These are phyloP conservation scores for Drosophila auraria DNA, from an alignment of 1,140 invertebrate species.

Conservation along the genomic window DNA sequence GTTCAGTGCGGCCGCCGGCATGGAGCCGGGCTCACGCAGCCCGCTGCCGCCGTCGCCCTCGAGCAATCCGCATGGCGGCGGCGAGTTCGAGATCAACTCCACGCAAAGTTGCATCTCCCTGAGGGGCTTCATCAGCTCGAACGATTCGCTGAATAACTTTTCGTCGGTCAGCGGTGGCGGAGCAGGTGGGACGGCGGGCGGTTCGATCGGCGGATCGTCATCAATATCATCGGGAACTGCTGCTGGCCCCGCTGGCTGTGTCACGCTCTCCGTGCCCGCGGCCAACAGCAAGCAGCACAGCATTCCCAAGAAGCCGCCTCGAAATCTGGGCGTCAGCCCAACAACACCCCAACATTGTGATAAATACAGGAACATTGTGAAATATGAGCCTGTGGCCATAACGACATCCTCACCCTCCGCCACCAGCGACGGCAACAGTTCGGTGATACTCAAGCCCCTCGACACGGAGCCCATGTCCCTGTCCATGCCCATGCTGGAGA, in stretches of 20 bases:
- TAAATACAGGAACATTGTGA: constrained; percentile 80
- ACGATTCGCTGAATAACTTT: constrained; percentile 78
- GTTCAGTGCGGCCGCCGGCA: constrained; percentile 89
- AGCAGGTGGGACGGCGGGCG: constrained; percentile 4
- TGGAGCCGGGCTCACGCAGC: constrained; percentile 91
- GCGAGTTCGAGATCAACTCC: constrained; percentile 71
- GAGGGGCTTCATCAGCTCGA: constrained; percentile 75
- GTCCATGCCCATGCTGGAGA: not conserved
- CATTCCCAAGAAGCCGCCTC: constrained; percentile 82
- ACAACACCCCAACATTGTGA: constrained; percentile 59
- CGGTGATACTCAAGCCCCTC: constrained; percentile 74
- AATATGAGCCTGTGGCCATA: constrained; percentile 82
- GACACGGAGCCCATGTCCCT: constrained; percentile 43
- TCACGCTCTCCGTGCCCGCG: constrained; percentile 46
- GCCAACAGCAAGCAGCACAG: constrained; percentile 42
- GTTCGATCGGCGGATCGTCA: not conserved
- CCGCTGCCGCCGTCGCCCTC: constrained; percentile 90
- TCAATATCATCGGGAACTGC: not conserved
- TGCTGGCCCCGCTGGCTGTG: not conserved
- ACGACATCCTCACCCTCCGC: constrained; percentile 73
- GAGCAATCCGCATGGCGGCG: constrained; percentile 83
- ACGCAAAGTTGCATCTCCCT: constrained; percentile 73
- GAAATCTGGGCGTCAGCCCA: constrained; percentile 65
- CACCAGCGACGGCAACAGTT: constrained; percentile 51
- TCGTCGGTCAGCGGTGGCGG: constrained; percentile 39